These are phyloP conservation scores for Bombylius discolor DNA, from an alignment of 2,888 invertebrate species.

Conservation along the genomic window DNA sequence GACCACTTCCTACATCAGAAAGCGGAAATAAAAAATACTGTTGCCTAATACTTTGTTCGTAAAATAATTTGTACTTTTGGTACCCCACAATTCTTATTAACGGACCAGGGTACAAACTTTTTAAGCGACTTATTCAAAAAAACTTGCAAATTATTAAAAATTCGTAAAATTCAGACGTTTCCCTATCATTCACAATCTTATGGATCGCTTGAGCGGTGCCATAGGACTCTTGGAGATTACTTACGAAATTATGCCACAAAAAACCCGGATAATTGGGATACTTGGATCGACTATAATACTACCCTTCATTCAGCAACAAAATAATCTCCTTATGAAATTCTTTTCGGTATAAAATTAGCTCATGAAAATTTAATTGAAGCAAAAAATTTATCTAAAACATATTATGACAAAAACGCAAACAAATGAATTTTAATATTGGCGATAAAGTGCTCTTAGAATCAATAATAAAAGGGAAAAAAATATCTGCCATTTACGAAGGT, in stretches of 20 bases:
- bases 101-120: not conserved
- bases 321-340: not conserved
- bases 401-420: too few relatives aligned
- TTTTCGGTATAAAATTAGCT: not conserved
- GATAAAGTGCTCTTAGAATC: too few relatives aligned
- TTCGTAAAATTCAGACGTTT: slow-evolving; percentile 1
- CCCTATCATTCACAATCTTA: slow-evolving; percentile 13
- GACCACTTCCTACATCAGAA: not conserved
- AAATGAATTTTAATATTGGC: too few relatives aligned
- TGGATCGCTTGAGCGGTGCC: slow-evolving; percentile 23
- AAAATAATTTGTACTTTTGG: not conserved
- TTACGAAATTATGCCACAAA: slow-evolving; percentile 21
- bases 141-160: slow-evolving; percentile 1
- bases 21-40: not conserved
- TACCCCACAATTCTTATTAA: not conserved
- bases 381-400: too few relatives aligned
- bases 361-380: too few relatives aligned
- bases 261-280: slow-evolving; percentile 23
- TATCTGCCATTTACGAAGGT: too few relatives aligned
- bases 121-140: slow-evolving; percentile 14
- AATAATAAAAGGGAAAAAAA: too few relatives aligned
- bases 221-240: slow-evolving; percentile 22
- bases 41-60: not conserved
- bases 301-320: slow-evolving; percentile 15
- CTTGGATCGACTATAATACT: slow-evolving; percentile 20